phyloP scores from a whole-genome alignment of 2,113 vertebrate species.

The Elachura formosa region DNA sequence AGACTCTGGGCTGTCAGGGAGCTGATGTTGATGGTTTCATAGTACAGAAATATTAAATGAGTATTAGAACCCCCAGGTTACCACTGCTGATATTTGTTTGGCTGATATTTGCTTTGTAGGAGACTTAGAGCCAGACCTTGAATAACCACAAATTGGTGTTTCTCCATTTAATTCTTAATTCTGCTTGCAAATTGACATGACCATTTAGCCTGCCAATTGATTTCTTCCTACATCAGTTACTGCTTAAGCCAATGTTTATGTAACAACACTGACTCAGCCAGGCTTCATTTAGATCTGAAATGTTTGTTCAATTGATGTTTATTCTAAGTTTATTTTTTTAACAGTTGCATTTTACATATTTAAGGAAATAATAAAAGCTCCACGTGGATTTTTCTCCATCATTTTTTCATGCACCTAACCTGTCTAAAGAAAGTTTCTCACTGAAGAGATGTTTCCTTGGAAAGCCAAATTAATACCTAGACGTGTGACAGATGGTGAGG shows the following conservation, averaged over 20 bases:
- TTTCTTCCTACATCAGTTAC: neutral
- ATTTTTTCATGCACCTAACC: neutral
- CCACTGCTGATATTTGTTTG: neutral
- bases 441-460: neutral
- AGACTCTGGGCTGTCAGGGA: neutral
- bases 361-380: neutral
- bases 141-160: neutral
- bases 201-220: neutral
- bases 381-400: neutral
- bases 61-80: neutral
- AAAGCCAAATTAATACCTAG: neutral
- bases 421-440: neutral
- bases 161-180: neutral
- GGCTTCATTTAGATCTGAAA: neutral
- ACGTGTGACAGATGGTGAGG: neutral
- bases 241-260: neutral
- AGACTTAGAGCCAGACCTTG: neutral
- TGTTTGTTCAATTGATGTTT: neutral
- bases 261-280: neutral
- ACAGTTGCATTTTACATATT: neutral
- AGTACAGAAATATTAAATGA: neutral
- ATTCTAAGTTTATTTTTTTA: neutral
- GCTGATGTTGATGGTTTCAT: neutral
- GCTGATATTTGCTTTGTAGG: neutral
- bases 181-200: neutral